These are phyloP conservation scores for Idaea aversata DNA, from an alignment of 2,888 invertebrate genomes.

Conservation along the genomic window DNA sequence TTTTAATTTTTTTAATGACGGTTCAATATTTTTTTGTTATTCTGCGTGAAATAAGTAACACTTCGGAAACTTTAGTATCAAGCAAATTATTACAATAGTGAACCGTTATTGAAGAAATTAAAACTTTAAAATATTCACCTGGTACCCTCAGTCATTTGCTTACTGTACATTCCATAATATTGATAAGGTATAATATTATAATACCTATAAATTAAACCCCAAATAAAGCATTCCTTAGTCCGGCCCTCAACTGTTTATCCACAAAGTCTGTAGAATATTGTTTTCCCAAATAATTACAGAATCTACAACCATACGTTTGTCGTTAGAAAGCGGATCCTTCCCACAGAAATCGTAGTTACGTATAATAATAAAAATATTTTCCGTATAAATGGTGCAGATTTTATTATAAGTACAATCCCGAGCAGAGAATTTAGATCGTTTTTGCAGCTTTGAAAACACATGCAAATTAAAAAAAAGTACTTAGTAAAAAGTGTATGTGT, in stretches of 20 bases:
- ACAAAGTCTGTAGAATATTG: neutral
- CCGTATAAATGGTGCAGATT: neutral
- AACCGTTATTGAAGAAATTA: too few species aligned
- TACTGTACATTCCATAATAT: too few species aligned
- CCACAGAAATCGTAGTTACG: neutral
- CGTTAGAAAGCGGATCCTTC: neutral
- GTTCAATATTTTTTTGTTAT: too few species aligned
- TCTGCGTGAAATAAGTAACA: too few species aligned
- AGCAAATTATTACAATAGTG: too few species aligned
- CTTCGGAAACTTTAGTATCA: too few species aligned
- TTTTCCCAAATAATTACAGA: neutral
- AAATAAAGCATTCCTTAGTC: neutral
- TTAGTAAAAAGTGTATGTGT: too few species aligned
- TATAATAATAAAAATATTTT: neutral
- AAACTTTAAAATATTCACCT: too few species aligned
- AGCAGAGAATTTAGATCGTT: neutral
- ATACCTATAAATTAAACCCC: neutral
- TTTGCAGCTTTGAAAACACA: neutral
- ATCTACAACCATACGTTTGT: neutral
- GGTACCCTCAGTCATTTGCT: too few species aligned
- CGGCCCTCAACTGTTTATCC: neutral
- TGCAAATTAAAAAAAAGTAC: neutral
- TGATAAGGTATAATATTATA: too few species aligned
- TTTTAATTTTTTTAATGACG: too few species aligned
- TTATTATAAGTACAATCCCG: neutral